A percentile compares a stretch with the other conserved stretches of the same genome.
These are phyloP conservation scores for Polypedilum pembai DNA, from an alignment of 1,140 invertebrate species.

Conservation along the genomic window DNA sequence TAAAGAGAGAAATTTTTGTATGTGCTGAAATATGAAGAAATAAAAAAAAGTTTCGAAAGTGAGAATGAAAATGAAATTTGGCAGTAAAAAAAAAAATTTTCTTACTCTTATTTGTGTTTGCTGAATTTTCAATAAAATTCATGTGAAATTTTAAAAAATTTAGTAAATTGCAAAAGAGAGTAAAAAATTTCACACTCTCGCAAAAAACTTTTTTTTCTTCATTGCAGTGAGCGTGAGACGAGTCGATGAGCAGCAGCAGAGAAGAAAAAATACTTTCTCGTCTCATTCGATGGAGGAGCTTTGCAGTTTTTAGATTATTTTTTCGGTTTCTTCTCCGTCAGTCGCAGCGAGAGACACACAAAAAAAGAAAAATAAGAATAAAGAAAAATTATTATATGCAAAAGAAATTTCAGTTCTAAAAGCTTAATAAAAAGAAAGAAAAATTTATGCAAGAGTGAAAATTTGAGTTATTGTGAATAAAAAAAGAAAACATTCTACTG, in stretches of 20 bases:
- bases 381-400: background rate
- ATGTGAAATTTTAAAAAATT: too few relatives aligned
- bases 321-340: slow-evolving; percentile 22
- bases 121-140: too few relatives aligned
- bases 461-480: background rate
- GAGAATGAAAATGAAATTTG: too few relatives aligned
- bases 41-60: too few relatives aligned
- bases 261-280: slow-evolving; percentile 9
- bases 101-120: too few relatives aligned
- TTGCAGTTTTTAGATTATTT: slow-evolving; percentile 27
- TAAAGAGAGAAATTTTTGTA: too few relatives aligned
- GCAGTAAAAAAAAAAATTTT: too few relatives aligned
- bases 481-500: background rate
- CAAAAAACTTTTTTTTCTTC: too few relatives aligned
- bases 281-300: slow-evolving; percentile 7
- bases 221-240: background rate
- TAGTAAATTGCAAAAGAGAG: too few relatives aligned
- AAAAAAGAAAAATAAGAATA: slow-evolving; percentile 7
- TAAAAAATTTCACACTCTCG: too few relatives aligned
- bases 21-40: too few relatives aligned
- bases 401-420: background rate
- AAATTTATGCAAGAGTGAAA: background rate
- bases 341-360: background rate
- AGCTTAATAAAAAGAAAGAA: background rate
- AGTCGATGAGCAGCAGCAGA: background rate